phyloP scores from a whole-genome alignment of 2,113 vertebrate species.

The Bettongia penicillata region DNA sequence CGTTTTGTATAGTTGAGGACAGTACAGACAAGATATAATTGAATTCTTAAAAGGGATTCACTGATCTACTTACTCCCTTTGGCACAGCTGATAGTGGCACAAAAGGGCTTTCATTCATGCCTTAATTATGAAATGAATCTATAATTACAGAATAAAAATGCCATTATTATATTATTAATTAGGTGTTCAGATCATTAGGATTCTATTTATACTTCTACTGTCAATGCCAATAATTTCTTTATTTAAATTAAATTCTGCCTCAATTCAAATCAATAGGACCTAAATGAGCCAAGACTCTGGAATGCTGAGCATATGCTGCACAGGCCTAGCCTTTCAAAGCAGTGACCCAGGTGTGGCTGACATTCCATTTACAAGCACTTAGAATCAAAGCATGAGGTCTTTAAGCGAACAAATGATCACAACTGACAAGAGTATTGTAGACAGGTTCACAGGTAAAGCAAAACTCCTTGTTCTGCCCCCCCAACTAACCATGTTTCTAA shows the following conservation, averaged over 20 bases:
- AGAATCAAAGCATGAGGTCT: constrained; percentile 13
- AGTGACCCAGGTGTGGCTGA: background rate
- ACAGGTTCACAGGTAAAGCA: background rate
- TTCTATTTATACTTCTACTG: constrained; percentile 9
- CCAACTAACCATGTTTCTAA: constrained; percentile 5
- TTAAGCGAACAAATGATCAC: constrained; percentile 26
- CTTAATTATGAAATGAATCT: constrained; percentile 20
- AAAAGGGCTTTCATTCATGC: constrained; percentile 19
- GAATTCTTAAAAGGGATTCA: constrained; percentile 23
- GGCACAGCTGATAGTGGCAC: background rate
- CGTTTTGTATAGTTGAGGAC: constrained; percentile 13
- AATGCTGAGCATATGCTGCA: background rate
- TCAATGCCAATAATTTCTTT: constrained; percentile 21
- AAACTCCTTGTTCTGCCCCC: background rate
- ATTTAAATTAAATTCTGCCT: constrained; percentile 11
- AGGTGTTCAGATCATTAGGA: constrained; percentile 1
- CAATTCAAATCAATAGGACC: constrained; percentile 38
- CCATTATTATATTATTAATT: background rate
- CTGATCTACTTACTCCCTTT: background rate
- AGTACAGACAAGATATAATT: constrained; percentile 30
- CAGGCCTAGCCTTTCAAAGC: background rate
- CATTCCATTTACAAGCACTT: background rate
- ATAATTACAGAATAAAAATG: constrained; percentile 25
- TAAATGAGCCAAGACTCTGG: background rate
- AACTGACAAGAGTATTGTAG: constrained; percentile 47